Conservation (phyloP, 2,113 vertebrate species). For the Morone saxatilis region DNA sequence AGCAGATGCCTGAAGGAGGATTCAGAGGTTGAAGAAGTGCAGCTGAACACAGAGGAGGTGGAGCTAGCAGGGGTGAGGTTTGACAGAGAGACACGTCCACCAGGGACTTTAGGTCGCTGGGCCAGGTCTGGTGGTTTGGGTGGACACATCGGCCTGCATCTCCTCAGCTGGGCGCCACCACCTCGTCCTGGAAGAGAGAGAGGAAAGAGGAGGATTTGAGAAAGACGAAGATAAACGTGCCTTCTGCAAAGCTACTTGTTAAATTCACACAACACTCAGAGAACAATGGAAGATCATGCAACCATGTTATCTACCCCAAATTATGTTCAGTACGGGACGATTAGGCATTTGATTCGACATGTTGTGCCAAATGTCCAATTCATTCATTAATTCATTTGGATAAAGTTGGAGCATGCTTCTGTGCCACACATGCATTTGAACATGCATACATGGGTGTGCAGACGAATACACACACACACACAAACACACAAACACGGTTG, state of each 20-base stretch:
- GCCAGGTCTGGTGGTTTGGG: constrained; percentile 60
- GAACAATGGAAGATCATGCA: constrained; percentile 64
- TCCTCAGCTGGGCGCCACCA: constrained; percentile 51
- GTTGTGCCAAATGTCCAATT: constrained; percentile 26
- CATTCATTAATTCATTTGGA: constrained; percentile 1
- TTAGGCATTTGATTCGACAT: constrained; percentile 2
- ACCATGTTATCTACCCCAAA: constrained; percentile 42
- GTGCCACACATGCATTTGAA: constrained; percentile 47
- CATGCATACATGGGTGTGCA: constrained; percentile 43
- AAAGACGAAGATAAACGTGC: not conserved
- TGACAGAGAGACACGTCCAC: constrained; percentile 28
- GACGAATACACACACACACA: constrained; percentile 37
- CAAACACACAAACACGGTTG: constrained; percentile 62
- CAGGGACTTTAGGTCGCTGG: constrained; percentile 42
- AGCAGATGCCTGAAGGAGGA: constrained; percentile 82
- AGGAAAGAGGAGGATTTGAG: not conserved
- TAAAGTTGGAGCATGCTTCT: constrained; percentile 49
- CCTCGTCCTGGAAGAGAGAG: constrained; percentile 68
- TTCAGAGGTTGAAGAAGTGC: constrained; percentile 73
- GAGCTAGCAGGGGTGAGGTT: constrained; percentile 45
- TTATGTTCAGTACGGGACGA: not conserved
- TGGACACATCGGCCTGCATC: constrained; percentile 40
- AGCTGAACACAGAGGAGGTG: constrained; percentile 79
- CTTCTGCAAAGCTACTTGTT: not conserved
- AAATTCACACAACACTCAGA: not conserved